phyloP scores from a whole-genome alignment of 2,113 vertebrate genomes.

The Daboia siamensis region DNA sequence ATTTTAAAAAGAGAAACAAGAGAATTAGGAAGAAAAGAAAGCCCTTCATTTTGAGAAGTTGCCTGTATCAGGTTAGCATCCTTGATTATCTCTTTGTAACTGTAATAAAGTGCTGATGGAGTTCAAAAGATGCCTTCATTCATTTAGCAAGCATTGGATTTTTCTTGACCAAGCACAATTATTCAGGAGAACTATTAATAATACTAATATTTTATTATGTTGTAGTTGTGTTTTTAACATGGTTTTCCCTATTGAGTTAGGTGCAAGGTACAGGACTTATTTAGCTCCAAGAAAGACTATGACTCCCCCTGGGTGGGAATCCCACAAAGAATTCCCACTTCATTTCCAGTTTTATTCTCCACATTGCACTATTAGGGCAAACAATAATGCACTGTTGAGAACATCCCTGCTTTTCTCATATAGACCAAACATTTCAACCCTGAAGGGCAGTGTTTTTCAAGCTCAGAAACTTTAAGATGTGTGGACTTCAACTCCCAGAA shows the following conservation, averaged over 20 bases:
- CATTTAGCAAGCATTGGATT: background rate
- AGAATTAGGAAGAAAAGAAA: constrained; percentile 24
- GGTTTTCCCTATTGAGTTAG: background rate
- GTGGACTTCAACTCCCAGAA: background rate
- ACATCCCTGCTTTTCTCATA: background rate
- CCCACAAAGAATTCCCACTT: background rate
- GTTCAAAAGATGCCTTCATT: constrained; percentile 26
- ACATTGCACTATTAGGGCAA: background rate
- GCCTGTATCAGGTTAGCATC: constrained; percentile 44
- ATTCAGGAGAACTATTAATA: background rate
- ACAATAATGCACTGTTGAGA: background rate
- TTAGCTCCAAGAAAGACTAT: background rate
- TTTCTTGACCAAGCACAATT: background rate
- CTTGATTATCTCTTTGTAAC: constrained; percentile 46
- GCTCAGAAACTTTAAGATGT: background rate
- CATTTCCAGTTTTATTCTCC: fast-evolving
- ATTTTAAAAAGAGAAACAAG: constrained; percentile 27
- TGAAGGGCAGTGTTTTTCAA: background rate
- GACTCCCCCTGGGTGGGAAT: background rate
- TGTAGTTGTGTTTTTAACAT: background rate
- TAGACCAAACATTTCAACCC: background rate
- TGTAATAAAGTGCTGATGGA: constrained; percentile 55
- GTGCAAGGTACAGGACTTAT: background rate
- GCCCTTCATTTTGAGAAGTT: constrained; percentile 31
- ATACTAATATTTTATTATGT: background rate